Base-by-base conservation (phyloP, 2,888 invertebrate species). In the Melikaiella ostensackeni region DNA sequence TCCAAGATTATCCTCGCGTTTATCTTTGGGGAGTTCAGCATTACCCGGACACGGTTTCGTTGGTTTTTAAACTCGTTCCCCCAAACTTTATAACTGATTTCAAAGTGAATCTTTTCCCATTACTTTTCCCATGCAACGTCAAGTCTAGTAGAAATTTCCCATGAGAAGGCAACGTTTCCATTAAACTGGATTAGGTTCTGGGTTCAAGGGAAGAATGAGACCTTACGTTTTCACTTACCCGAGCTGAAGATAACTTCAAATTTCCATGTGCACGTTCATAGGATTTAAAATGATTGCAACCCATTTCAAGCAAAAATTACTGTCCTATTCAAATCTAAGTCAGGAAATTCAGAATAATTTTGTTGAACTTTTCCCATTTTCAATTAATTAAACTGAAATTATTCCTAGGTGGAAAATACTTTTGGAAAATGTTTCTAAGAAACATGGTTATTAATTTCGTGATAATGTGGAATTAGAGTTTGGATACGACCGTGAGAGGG, bases 131-230 rank as follows among this genome's bases (percentile, higher is more conserved):
- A n/a, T 46, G 70, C n/a, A 70, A 50, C 46, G 70, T 50, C 50
- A 30, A 70, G 70, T 30, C 70, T 50, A 30, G 50, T 7, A 50
- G 70, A 50, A 50, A 70, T 70, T 70, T 70, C 70, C 70, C 70
- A 70, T 50, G 70, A 70, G 70, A 30, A 70, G 46, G 30, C n/a
- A 70, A 50, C 70, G 30, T 70, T 70, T 30, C 70, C 70, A 70
- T 70, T 70, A 70, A 70, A 70, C 70, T 27, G 2, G 50, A 70
- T 70, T 70, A 70, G 70, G n/a, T 70, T 50, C 27, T 30, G 35
- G 35, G 33, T 63, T 63, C 21, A 35, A 63, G n/a, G 62, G n/a
- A 35, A 63, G 62, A 63, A 63, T 63, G 8, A 73, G 50, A 46
- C 50, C 57, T 33, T 27, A 13, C 75, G 7, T 30, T 30, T 55